These are phyloP conservation scores for Drosophila neotestacea DNA, from an alignment of 2,888 invertebrate species.

Conservation along the genomic window DNA sequence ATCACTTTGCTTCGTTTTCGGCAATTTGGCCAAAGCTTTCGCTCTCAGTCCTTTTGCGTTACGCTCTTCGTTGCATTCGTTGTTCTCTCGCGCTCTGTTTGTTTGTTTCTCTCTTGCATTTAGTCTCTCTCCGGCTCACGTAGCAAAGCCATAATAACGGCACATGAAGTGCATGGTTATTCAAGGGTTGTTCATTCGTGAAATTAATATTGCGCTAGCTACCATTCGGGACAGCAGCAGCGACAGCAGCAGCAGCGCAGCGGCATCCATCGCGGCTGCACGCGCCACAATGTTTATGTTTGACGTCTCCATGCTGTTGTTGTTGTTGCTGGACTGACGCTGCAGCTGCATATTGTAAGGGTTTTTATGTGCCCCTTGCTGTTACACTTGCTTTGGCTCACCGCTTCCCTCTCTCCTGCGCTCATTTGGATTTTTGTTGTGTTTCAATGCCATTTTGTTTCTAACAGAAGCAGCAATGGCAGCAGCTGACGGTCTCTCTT, in stretches of 20 bases:
- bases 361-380: slow-evolving; percentile 60
- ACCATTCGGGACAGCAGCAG: slow-evolving; percentile 38
- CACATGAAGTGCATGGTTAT: slow-evolving; percentile 79
- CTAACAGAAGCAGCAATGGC: slow-evolving; percentile 8
- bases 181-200: slow-evolving; percentile 82
- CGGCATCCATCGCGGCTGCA: slow-evolving; percentile 11
- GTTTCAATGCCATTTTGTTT: slow-evolving; percentile 65
- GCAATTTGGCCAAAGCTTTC: slow-evolving; percentile 14
- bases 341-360: slow-evolving; percentile 71
- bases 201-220: slow-evolving; percentile 78
- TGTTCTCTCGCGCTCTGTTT: background rate
- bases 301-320: slow-evolving; percentile 38
- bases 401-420: slow-evolving; percentile 13
- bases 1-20: slow-evolving; percentile 22
- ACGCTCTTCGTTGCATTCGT: background rate
- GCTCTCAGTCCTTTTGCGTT: background rate
- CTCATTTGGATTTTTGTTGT: slow-evolving; percentile 42
- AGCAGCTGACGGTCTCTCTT: slow-evolving; percentile 20
- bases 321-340: slow-evolving; percentile 35
- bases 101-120: slow-evolving; percentile 25
- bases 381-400: slow-evolving; percentile 40
- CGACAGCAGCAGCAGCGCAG: slow-evolving; percentile 32
- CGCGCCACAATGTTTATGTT: slow-evolving; percentile 74
- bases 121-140: slow-evolving; percentile 49
- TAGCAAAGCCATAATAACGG: slow-evolving; percentile 70